Base-by-base conservation (phyloP, 2,888 invertebrate genomes). In the Nesidiocoris tenuis region DNA sequence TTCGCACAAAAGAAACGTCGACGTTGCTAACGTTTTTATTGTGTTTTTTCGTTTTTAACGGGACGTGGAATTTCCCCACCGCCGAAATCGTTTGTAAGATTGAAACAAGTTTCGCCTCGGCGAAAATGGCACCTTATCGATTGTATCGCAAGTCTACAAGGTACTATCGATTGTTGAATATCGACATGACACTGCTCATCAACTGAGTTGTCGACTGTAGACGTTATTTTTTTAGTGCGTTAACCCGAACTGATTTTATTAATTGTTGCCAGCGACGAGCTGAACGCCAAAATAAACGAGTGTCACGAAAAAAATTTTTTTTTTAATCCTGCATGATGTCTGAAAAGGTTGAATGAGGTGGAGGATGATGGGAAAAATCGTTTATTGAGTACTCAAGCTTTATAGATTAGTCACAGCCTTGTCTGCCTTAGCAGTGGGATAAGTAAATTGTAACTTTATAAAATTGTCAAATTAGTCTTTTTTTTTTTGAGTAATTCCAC, bases 181-280 rank as follows among this genome's bases (percentile, higher is more conserved):
- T 67, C 39, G 39, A 39, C 3, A 7, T 39, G 39, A 39, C 39
- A 39, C 39, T 7, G 39, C 39, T 39, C 39, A 39, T 39, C 39
- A 67, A 67, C 55, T 67, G 67, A 67, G 9, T 55, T 19, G 55
- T 55, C 22, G 67, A 67, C 67, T 67, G 22, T 67, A 67, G 67
- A 56, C 55, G 22, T 25, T 25, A 65, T 67, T 67, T 67, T 65
- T 67, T 67, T 67, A 67, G 19, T 22, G 67, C 67, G 55, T 56
- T 66, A 66, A 19, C 21, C 54, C 67, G 67, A 67, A 67, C 67
- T 67, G 67, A 67, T 67, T 56, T 39, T 67, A 56, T 67, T 67
- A 23, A 7, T 67, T 55, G 56, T 67, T 55, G 56, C 54, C 67
- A 56, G 67, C 55, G 55, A 67, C 55, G 17, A 59, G 19, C n/a